phyloP scores from a whole-genome alignment of 1,140 invertebrate genomes.

The Pseudomyrmex dendroicus region DNA sequence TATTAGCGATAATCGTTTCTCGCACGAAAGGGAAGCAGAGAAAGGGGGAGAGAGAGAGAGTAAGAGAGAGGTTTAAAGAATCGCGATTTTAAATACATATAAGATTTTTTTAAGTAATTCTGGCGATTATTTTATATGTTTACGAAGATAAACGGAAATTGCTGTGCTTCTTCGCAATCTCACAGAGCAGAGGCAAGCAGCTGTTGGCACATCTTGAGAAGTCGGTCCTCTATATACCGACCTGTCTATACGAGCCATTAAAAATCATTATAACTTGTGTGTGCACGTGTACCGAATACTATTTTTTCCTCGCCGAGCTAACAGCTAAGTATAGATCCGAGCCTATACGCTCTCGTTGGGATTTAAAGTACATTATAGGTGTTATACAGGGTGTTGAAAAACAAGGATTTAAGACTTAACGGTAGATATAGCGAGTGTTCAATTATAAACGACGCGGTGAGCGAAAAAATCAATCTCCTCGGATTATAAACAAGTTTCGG shows the following conservation, averaged over 20 bases:
- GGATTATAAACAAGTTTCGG: too few relatives aligned
- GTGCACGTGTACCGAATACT: constrained; percentile 39
- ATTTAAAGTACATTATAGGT: constrained; percentile 30
- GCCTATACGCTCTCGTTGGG: constrained; percentile 10
- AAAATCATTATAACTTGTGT: constrained; percentile 13
- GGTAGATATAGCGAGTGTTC: too few relatives aligned
- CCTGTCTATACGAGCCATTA: constrained; percentile 10
- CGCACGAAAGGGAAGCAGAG: background rate
- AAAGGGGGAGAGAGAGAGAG: too few relatives aligned
- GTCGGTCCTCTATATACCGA: background rate
- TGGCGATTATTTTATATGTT: background rate
- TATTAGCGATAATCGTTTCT: constrained; percentile 49
- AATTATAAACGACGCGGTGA: too few relatives aligned
- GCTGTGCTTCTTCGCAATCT: background rate
- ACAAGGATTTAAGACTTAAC: too few relatives aligned
- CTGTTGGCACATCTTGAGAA: background rate
- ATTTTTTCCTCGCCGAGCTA: constrained; percentile 35
- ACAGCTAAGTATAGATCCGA: constrained; percentile 27
- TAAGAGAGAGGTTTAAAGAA: too few relatives aligned
- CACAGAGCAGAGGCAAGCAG: background rate
- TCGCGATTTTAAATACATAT: background rate
- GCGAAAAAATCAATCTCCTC: too few relatives aligned
- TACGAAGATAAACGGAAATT: background rate
- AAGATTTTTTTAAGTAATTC: constrained; percentile 4
- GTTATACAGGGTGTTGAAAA: background rate